A percentile compares a stretch with the other conserved stretches of the same genome.
phyloP scores from a whole-genome alignment of 2,113 vertebrate species.

The human region DNA sequence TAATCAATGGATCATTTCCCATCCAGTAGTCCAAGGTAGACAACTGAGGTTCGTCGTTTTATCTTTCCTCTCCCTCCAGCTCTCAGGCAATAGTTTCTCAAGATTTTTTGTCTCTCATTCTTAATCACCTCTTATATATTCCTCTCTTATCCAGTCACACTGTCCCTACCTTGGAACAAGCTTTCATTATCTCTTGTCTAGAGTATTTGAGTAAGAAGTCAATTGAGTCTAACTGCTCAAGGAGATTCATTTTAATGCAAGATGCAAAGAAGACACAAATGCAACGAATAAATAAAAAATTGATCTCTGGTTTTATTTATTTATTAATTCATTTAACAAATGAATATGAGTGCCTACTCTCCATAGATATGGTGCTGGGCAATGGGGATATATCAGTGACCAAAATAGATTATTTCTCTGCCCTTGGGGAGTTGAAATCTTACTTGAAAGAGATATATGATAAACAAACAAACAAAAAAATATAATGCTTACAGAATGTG shows the following conservation, averaged over 20 bases:
- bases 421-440: not conserved
- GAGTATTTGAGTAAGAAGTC: not conserved
- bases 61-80: not conserved
- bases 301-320: not conserved
- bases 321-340: not conserved
- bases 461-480: not conserved
- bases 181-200: not conserved
- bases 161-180: not conserved
- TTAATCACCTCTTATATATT: not conserved
- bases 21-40: not conserved
- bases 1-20: not conserved
- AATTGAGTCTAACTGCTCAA: not conserved
- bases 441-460: not conserved
- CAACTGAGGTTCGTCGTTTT: not conserved
- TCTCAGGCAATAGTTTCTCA: not conserved
- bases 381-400: not conserved
- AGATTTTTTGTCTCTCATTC: not conserved
- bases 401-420: not conserved
- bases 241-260: not conserved
- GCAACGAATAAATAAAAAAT: conserved; percentile 31
- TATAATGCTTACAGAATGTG: not conserved
- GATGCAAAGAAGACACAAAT: not conserved
- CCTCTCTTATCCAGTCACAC: not conserved
- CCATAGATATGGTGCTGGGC: not conserved
- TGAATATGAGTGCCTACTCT: not conserved